Percentiles rank a stretch among this genome's conserved stretches.
phyloP scores from a whole-genome alignment of 1,140 invertebrate species.

The Leptinotarsa texana region DNA sequence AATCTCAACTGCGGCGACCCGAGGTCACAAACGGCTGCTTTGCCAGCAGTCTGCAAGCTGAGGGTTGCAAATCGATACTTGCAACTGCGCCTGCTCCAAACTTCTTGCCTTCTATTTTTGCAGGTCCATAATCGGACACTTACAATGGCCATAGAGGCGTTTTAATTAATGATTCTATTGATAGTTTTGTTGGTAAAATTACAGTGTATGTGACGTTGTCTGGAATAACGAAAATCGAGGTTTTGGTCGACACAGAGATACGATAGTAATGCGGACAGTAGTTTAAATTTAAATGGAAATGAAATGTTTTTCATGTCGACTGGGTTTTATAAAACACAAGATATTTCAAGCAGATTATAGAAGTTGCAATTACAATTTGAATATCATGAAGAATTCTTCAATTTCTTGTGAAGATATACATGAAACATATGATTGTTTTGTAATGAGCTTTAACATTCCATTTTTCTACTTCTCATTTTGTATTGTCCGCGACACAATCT shows the following conservation, averaged over 20 bases:
- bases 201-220: neutral
- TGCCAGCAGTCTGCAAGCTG: constrained; percentile 26
- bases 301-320: no score
- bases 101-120: constrained; percentile 17
- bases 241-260: neutral
- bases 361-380: no score
- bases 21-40: constrained; percentile 25
- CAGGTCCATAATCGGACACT: constrained; percentile 15
- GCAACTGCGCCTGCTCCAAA: constrained; percentile 14
- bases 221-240: neutral
- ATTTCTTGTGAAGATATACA: no score
- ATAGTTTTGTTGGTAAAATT: neutral
- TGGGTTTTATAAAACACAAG: no score
- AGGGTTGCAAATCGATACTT: constrained; percentile 23
- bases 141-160: constrained; percentile 11
- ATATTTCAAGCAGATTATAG: no score
- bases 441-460: no score
- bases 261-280: no score
- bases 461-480: no score
- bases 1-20: constrained; percentile 25
- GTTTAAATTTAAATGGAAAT: no score
- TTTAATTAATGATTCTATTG: constrained; percentile 20
- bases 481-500: no score
- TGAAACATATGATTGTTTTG: no score
- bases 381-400: no score